Evolutionary conservation across 30 jellyfish, hydroid and myxozoan species (phyloP).

Genomic region (Hydractinia symbiolongicarpus): DNA sequence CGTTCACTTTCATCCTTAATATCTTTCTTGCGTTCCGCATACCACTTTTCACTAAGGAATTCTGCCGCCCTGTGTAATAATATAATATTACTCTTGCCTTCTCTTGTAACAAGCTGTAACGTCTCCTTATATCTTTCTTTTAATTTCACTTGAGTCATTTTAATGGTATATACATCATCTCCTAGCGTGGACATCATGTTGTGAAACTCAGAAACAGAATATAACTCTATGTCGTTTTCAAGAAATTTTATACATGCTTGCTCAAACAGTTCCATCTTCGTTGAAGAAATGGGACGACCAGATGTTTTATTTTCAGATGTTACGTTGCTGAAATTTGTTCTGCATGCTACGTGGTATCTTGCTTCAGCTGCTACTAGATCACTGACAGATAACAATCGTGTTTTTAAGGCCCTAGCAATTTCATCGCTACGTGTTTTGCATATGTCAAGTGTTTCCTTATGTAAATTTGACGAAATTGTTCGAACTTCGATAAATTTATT

Average conservation of each 20-base stretch:
- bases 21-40: not conserved
- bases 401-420: not conserved
- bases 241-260: slow-evolving; percentile 8
- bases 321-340: not conserved
- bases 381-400: slow-evolving; percentile 4
- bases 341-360: slow-evolving; percentile 10
- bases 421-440: slow-evolving; percentile 9
- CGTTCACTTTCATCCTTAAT: slow-evolving; percentile 3
- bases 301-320: slow-evolving; percentile 6
- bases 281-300: slow-evolving; percentile 17
- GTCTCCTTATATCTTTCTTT: slow-evolving; percentile 4
- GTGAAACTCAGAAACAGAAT: slow-evolving; percentile 14
- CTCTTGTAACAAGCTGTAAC: slow-evolving; percentile 10
- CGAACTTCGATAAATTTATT: not conserved
- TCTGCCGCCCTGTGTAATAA: too few species aligned
- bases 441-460: slow-evolving; percentile 12
- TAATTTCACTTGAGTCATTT: slow-evolving; percentile 2
- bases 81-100: slow-evolving; percentile 12
- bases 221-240: not conserved
- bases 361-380: slow-evolving; percentile 18
- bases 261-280: not conserved
- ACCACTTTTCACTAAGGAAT: slow-evolving; percentile 5
- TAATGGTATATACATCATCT: slow-evolving; percentile 9
- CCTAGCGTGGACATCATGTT: slow-evolving; percentile 17
- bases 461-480: not conserved